Evolutionary conservation across 2,888 invertebrate genomes (phyloP).

Genomic region (Saturnia japonica): DNA sequence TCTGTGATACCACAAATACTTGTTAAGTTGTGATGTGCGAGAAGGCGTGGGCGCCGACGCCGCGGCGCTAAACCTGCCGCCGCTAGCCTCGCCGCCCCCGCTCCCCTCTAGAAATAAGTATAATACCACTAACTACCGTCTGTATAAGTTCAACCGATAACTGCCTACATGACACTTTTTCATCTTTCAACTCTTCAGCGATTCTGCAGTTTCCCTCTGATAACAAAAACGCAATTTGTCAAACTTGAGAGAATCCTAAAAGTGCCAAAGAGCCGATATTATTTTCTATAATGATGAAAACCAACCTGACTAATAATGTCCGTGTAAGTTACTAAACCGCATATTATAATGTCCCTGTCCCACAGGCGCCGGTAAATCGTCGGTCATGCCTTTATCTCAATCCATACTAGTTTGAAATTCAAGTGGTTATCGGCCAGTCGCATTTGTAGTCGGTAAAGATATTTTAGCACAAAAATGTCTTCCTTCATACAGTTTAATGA

Average conservation of each 20-base stretch:
- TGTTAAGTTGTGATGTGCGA: constrained; percentile 85
- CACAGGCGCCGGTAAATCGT: constrained; percentile 38
- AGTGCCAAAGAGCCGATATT: constrained; percentile 40
- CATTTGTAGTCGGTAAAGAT: constrained; percentile 50
- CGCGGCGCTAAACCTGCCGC: constrained; percentile 70
- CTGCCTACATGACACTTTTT: constrained; percentile 67
- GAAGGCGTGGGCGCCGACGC: constrained; percentile 71
- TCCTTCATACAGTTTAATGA: constrained; percentile 80
- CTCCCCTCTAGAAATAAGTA: constrained; percentile 76
- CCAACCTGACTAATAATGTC: constrained; percentile 11
- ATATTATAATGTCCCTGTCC: not conserved
- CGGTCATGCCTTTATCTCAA: constrained; percentile 44
- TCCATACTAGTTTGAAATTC: constrained; percentile 62
- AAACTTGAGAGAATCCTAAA: constrained; percentile 43
- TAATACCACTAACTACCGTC: constrained; percentile 75
- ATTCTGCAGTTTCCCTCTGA: constrained; percentile 54
- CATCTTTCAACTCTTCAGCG: constrained; percentile 53
- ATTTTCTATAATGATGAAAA: constrained; percentile 28
- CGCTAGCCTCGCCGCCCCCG: constrained; percentile 73
- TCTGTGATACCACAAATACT: constrained; percentile 87
- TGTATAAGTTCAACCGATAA: constrained; percentile 67
- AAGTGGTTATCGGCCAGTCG: constrained; percentile 49
- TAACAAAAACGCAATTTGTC: constrained; percentile 41
- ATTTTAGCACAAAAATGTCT: constrained; percentile 80
- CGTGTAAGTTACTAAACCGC: constrained; percentile 23